Conservation (phyloP, 2,113 vertebrate genomes). For the Leptodactylus fuscus region DNA sequence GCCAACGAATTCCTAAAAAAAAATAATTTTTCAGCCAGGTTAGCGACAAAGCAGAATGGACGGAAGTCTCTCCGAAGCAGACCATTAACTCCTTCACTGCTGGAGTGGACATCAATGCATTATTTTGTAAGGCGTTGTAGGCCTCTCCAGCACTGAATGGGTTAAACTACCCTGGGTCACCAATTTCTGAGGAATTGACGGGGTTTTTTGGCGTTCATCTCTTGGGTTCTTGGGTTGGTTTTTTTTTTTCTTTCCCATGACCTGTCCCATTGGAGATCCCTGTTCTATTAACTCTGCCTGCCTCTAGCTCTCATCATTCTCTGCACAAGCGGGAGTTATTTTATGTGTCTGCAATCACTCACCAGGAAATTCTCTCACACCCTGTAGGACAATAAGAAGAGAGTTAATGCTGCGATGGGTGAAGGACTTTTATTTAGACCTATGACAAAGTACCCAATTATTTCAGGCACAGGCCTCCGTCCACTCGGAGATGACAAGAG, state of each 20-base stretch:
- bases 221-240: neutral
- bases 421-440: conserved; percentile 62
- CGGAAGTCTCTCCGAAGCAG: conserved; percentile 48
- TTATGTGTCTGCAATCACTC: conserved; percentile 56
- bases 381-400: conserved; percentile 58
- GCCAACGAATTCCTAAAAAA: too few species aligned
- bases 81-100: conserved; percentile 58
- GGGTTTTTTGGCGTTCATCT: neutral
- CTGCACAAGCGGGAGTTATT: conserved; percentile 47
- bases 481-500: conserved; percentile 52
- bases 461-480: conserved; percentile 55
- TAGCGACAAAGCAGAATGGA: conserved; percentile 16
- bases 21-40: conserved; percentile 26
- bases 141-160: conserved; percentile 61
- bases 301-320: conserved; percentile 39
- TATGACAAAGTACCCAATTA: conserved; percentile 61
- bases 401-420: conserved; percentile 57
- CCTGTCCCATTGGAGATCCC: conserved; percentile 45
- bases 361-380: conserved; percentile 53
- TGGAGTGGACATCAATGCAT: conserved; percentile 62
- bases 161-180: conserved; percentile 59
- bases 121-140: conserved; percentile 61
- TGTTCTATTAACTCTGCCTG: conserved; percentile 45
- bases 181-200: conserved; percentile 12
- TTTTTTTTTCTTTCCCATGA: neutral